Conservation (phyloP, 92 coral and sea anemone genomes). For the Porites rus region DNA sequence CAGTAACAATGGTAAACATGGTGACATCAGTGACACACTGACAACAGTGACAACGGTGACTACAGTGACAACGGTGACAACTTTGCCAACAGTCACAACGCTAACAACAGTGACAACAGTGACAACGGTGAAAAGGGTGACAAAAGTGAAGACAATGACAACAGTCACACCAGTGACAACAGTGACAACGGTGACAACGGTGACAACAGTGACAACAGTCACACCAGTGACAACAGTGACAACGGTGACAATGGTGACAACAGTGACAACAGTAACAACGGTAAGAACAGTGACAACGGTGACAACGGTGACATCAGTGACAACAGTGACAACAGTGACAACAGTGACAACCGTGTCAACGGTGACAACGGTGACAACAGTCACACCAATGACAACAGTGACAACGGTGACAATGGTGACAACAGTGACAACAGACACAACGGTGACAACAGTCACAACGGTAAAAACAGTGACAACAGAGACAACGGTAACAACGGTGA, state of each 20-base stretch:
- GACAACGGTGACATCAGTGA: background rate
- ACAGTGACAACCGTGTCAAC: background rate
- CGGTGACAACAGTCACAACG: background rate
- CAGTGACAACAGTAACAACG: background rate
- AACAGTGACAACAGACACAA: too few relatives aligned
- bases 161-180: too few relatives aligned
- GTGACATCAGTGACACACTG: background rate
- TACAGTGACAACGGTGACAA: background rate
- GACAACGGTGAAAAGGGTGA: background rate
- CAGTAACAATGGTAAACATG: background rate
- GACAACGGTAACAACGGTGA: background rate
- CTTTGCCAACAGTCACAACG: background rate
- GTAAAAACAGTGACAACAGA: background rate
- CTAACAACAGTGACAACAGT: background rate
- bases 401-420: conserved; percentile 5
- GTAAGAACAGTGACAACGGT: background rate
- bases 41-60: background rate
- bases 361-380: background rate
- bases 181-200: background rate
- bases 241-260: background rate
- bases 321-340: conserved; percentile 4
- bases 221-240: background rate
- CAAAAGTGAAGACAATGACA: too few relatives aligned
- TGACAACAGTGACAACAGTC: background rate
- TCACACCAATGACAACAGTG: background rate